These are phyloP conservation scores for Dioctria rufipes DNA, from an alignment of 2,888 invertebrate genomes.

Conservation along the genomic window DNA sequence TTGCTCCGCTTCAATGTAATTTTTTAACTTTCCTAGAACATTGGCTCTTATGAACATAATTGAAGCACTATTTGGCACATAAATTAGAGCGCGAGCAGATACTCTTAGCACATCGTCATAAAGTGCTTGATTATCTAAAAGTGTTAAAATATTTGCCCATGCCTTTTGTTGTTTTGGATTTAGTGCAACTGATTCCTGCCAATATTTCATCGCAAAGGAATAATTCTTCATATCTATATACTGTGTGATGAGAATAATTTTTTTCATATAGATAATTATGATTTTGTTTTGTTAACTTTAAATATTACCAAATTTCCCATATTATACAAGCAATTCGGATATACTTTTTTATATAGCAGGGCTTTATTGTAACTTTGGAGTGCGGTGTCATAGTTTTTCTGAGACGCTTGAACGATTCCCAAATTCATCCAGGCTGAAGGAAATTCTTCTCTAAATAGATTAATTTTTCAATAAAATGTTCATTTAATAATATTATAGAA, in stretches of 20 bases:
- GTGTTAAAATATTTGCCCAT: slow-evolving; percentile 93
- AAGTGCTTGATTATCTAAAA: slow-evolving; percentile 84
- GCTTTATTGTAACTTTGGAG: slow-evolving; percentile 86
- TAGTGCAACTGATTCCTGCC: slow-evolving; percentile 85
- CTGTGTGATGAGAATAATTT: slow-evolving; percentile 70
- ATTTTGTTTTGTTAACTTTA: neutral
- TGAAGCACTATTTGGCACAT: slow-evolving; percentile 82
- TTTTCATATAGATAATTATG: too few species aligned
- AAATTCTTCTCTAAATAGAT: slow-evolving; percentile 81
- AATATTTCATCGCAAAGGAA: slow-evolving; percentile 83
- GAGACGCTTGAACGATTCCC: slow-evolving; percentile 89
- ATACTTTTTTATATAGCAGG: slow-evolving; percentile 81
- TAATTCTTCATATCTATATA: slow-evolving; percentile 84
- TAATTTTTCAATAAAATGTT: too few species aligned
- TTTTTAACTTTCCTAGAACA: slow-evolving; percentile 85
- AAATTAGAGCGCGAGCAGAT: slow-evolving; percentile 79
- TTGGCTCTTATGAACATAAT: slow-evolving; percentile 92
- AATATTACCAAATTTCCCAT: slow-evolving; percentile 88
- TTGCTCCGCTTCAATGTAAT: slow-evolving; percentile 84
- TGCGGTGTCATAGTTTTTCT: slow-evolving; percentile 80
- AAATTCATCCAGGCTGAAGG: slow-evolving; percentile 99
- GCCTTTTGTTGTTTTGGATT: slow-evolving; percentile 87
- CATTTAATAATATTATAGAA: neutral
- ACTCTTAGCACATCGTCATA: slow-evolving; percentile 80
- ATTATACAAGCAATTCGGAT: slow-evolving; percentile 96